These are phyloP conservation scores for Ricordea florida DNA, from an alignment of 92 coral and sea anemone species.

Conservation along the genomic window DNA sequence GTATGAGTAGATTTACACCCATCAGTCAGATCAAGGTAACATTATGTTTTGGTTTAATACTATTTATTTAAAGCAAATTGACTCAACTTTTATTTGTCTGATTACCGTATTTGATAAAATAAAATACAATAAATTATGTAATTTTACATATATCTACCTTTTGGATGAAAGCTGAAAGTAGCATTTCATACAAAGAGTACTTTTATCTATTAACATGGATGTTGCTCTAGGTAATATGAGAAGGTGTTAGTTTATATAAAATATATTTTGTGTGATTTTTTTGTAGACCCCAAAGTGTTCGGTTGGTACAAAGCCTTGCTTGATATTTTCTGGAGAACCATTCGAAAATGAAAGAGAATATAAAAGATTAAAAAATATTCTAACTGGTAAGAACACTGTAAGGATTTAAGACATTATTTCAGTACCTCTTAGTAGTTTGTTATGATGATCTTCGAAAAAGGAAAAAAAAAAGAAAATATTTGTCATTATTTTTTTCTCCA, in stretches of 20 bases:
- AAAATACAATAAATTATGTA: no score
- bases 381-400: slow-evolving; percentile 79
- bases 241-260: not conserved
- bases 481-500: no score
- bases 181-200: no score
- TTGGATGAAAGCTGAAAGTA: no score
- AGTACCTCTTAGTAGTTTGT: not conserved
- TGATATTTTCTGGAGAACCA: slow-evolving; percentile 86
- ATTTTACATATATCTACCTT: no score
- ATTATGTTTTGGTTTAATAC: no score
- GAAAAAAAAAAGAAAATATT: no score
- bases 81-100: not conserved
- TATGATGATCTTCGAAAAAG: no score
- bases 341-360: slow-evolving; percentile 83
- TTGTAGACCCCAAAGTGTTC: slow-evolving; percentile 90
- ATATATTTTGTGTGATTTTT: not conserved
- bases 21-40: slow-evolving; percentile 80
- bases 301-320: slow-evolving; percentile 90
- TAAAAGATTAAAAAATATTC: slow-evolving; percentile 82
- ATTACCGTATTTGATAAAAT: no score
- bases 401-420: not conserved
- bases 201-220: no score
- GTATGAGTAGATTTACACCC: slow-evolving; percentile 77
- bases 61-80: no score
- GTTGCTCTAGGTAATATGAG: not conserved